Evolutionary conservation across 2,113 vertebrate genomes (phyloP), one percentile per base, ranked within the genome.

Genomic region (Oreotrochilus melanogaster): DNA sequence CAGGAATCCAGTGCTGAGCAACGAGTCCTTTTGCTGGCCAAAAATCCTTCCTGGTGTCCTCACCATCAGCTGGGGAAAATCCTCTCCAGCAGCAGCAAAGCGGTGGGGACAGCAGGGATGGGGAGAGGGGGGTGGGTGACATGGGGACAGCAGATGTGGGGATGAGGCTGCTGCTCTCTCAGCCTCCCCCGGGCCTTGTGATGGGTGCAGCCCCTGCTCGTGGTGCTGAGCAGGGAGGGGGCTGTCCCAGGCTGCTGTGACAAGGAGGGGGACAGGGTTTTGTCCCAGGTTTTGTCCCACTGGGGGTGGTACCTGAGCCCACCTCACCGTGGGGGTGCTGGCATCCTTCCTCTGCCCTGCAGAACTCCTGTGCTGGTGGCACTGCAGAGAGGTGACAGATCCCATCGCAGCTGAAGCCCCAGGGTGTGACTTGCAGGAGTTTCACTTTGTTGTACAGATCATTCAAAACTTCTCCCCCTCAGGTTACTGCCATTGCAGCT

Each of bases 371-470:
- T 31, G 69, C 51, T 79, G 2, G 1, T 9, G 43, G 11, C 9
- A 39, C 39, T 39, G 39, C 39, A 39, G 39, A 39, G 39, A 39
- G 39, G 39, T 39, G 39, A 39, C 39, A 39, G 39, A 11, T 39
- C 11, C 51, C 13, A 0, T 1, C 18, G 47, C 1, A 12, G 28
- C 2, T 7, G 13, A 7, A 53, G 28, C 45, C 56, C 2, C 0
- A 22, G 57, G 61, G 43, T 50, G 57, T n/a, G 15, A 39, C 31
- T 45, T 24, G 22, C 42, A 60, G 57, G 30, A 43, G 45, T 39
- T 43, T 6, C 5, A 17, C 10, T 76, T 35, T 31, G 1, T 50
- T 7, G 10, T 4, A 4, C 23, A 15, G 73, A 61, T 27, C 75
- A 5, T 25, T 14, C 50, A 37, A 13, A 7, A 9, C 39, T 39